These are phyloP conservation scores for Macropis europaea DNA, from an alignment of 2,888 invertebrate genomes.

Conservation along the genomic window DNA sequence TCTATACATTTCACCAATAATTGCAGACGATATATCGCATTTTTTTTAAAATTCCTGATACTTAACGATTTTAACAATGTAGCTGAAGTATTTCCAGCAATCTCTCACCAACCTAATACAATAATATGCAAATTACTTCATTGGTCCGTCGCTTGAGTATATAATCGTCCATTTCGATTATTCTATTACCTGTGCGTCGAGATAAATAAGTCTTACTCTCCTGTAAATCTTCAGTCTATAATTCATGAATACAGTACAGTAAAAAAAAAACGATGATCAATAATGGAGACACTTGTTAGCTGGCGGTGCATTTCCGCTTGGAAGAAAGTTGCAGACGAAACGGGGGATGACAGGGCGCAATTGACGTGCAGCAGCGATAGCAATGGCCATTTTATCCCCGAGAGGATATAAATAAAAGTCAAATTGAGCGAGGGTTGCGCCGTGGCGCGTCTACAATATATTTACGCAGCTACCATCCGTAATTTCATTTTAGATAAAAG, in stretches of 20 bases:
- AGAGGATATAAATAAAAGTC: slow-evolving; percentile 59
- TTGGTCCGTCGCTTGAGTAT: no score
- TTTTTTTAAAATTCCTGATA: no score
- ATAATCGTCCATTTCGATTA: no score
- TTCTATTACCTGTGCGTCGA: no score
- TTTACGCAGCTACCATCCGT: slow-evolving; percentile 43
- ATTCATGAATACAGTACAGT: slow-evolving; percentile 7
- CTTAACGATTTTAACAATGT: no score
- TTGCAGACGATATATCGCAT: no score
- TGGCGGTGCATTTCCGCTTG: slow-evolving; percentile 1
- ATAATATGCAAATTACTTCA: no score
- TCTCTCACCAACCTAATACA: no score
- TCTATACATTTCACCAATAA: no score
- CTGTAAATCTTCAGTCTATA: no score
- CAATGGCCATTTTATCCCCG: slow-evolving; percentile 39
- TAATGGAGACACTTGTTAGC: slow-evolving; percentile 44
- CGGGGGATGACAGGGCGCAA: slow-evolving; percentile 44
- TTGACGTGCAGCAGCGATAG: slow-evolving; percentile 35
- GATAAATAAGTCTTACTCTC: no score
- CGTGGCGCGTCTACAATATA: slow-evolving; percentile 41
- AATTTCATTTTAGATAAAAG: slow-evolving; percentile 61
- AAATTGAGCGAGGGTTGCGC: slow-evolving; percentile 50
- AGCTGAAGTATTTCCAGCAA: no score
- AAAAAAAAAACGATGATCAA: slow-evolving; percentile 30
- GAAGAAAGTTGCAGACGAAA: slow-evolving; percentile 7